These are phyloP conservation scores for Ambastaia sidthimunki DNA, from an alignment of 2,797 vertebrate species.

Conservation along the genomic window DNA sequence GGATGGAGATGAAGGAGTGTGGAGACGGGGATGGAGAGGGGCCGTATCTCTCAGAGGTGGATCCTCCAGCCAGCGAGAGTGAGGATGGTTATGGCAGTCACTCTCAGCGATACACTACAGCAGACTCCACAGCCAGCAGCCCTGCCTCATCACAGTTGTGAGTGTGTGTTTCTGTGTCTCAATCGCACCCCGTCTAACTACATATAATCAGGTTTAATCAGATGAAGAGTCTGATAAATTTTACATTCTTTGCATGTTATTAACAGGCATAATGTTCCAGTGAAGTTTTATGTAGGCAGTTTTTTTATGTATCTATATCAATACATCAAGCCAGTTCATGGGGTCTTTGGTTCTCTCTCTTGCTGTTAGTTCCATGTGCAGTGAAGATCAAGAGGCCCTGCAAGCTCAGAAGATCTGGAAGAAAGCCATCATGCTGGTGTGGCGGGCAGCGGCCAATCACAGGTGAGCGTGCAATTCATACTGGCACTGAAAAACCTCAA, in stretches of 20 bases:
- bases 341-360: not conserved
- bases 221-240: not conserved
- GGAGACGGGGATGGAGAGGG: constrained; percentile 84
- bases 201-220: not conserved
- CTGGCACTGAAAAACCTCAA: not conserved
- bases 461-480: constrained; percentile 75
- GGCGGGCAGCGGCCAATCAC: constrained; percentile 98
- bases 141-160: constrained; percentile 98
- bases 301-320: not conserved
- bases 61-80: constrained; percentile 94
- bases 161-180: constrained; percentile 63
- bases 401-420: constrained; percentile 99
- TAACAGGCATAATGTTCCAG: too few relatives aligned
- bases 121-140: constrained; percentile 97
- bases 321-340: not conserved
- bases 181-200: not conserved
- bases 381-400: constrained; percentile 96
- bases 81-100: constrained; percentile 96
- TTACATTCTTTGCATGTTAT: too few relatives aligned
- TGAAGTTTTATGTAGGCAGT: too few relatives aligned
- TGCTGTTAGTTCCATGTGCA: constrained; percentile 88
- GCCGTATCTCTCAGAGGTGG: constrained; percentile 94
- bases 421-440: constrained; percentile 98
- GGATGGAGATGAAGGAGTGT: constrained; percentile 92
- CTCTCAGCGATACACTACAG: constrained; percentile 91